phyloP scores from a whole-genome alignment of 2,113 vertebrate genomes.

The Noturus placidus region DNA sequence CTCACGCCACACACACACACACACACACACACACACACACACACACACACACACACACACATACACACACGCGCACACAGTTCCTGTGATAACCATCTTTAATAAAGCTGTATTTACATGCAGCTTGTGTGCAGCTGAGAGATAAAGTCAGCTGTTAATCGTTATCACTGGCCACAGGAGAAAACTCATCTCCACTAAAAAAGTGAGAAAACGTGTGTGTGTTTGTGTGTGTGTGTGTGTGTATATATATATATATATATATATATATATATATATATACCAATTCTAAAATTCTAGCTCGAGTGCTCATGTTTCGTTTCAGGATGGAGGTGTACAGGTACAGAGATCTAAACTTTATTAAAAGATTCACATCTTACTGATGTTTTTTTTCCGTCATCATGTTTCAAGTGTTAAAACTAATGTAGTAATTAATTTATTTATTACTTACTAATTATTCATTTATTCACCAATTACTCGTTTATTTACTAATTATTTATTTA shows the following conservation, averaged over 20 bases:
- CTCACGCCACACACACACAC: neutral
- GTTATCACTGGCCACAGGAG: slow-evolving; percentile 1
- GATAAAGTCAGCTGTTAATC: slow-evolving; percentile 15
- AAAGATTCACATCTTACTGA: neutral
- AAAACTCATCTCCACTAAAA: slow-evolving; percentile 11
- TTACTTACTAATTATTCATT: neutral
- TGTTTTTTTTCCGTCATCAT: neutral
- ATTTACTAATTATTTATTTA: too few species aligned
- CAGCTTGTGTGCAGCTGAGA: neutral
- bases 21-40: neutral
- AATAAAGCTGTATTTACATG: slow-evolving; percentile 10
- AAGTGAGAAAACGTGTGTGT: neutral
- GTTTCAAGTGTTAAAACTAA: neutral
- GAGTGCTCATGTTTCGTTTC: neutral
- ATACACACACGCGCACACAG: neutral
- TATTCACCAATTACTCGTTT: neutral
- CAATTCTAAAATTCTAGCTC: neutral
- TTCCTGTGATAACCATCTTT: neutral
- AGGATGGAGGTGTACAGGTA: neutral
- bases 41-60: neutral
- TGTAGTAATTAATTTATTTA: neutral
- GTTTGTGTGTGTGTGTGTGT: too few species aligned
- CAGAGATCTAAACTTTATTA: neutral
- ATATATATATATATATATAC: too few species aligned
- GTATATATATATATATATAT: too few species aligned